A percentile compares a stretch with the other conserved stretches of the same genome.
Conservation (phyloP, 2,888 invertebrate genomes). For the Bombyx huttoni region DNA sequence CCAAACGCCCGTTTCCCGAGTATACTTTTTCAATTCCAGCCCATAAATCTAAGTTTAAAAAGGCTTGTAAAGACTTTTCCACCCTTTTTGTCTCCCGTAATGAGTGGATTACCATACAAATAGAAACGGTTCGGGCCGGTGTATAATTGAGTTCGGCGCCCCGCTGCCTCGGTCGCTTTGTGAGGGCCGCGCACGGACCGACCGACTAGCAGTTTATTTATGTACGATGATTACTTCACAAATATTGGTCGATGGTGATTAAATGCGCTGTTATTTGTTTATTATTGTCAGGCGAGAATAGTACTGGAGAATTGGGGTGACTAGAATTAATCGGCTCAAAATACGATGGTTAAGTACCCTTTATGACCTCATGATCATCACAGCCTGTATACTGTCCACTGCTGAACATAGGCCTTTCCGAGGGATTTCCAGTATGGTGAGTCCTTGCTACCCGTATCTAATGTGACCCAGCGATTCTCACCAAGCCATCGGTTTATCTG, state of each 20-base stretch:
- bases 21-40: conserved; percentile 1
- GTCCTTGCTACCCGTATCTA: no score
- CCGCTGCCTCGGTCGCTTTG: conserved; percentile 55
- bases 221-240: conserved; percentile 37
- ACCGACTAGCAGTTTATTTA: conserved; percentile 13
- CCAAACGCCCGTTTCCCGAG: neutral
- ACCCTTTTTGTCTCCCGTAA: conserved; percentile 58
- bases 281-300: conserved; percentile 9
- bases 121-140: conserved; percentile 49
- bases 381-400: no score
- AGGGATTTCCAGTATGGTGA: no score
- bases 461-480: no score
- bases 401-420: no score
- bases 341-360: no score
- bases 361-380: no score
- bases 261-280: conserved; percentile 30
- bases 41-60: conserved; percentile 16
- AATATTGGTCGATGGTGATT: conserved; percentile 44
- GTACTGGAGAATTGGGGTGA: no score
- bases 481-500: no score
- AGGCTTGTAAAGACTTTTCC: conserved; percentile 10
- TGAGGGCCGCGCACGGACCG: conserved; percentile 19
- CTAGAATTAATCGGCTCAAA: no score
- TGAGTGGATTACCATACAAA: conserved; percentile 70
- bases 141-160: conserved; percentile 60